Conservation (phyloP, 2,888 invertebrate genomes). For the Willowsia nigromaculata region DNA sequence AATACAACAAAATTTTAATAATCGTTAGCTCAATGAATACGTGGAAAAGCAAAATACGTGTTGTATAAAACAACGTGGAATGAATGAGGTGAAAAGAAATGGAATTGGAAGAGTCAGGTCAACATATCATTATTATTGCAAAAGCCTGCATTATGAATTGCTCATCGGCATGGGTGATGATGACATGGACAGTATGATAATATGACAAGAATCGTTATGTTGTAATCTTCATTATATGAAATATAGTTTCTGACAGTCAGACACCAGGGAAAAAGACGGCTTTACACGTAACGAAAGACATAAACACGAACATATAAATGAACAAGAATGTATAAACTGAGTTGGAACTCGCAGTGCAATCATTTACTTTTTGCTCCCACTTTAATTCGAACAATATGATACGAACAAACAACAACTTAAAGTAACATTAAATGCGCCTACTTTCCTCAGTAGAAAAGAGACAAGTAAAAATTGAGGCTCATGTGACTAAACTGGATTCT, state of each 20-base stretch:
- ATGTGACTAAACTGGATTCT: not conserved
- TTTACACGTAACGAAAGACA: not conserved
- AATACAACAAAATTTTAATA: too few relatives aligned
- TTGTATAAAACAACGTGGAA: not conserved
- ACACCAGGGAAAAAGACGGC: not conserved
- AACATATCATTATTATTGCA: constrained; percentile 56
- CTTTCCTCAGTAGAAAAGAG: not conserved
- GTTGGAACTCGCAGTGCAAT: too few relatives aligned
- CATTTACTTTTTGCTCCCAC: too few relatives aligned
- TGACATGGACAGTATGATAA: constrained; percentile 25
- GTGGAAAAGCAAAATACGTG: too few relatives aligned
- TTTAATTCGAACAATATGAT: too few relatives aligned
- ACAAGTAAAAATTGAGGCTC: too few relatives aligned
- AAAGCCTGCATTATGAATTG: constrained; percentile 30
- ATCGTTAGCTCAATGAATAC: too few relatives aligned
- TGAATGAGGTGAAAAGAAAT: not conserved
- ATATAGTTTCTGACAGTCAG: constrained; percentile 18
- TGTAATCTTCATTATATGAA: not conserved
- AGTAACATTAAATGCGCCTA: not conserved
- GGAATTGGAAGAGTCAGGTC: constrained; percentile 31
- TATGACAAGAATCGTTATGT: constrained; percentile 20
- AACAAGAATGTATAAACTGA: too few relatives aligned
- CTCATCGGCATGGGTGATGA: not conserved
- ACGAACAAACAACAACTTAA: too few relatives aligned
- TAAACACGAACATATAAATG: not conserved